Evolutionary conservation across 2,888 invertebrate genomes (phyloP).

Genomic region (Rugalucina vietnamica): DNA sequence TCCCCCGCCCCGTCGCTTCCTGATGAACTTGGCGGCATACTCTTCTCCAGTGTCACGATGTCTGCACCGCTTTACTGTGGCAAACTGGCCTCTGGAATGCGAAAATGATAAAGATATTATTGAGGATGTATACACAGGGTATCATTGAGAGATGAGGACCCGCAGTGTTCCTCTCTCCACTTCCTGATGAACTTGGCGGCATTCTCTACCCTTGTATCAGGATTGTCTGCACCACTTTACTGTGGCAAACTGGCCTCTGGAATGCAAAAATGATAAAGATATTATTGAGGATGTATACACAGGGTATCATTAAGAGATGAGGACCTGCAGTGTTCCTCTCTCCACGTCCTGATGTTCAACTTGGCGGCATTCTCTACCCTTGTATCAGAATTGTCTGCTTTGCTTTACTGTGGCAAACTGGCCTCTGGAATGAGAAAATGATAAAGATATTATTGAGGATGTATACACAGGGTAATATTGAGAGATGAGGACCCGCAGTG

Average conservation of each 20-base stretch:
- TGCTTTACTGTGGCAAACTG: conserved; percentile 88
- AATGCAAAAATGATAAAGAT: conserved; percentile 18
- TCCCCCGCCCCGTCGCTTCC: conserved; percentile 86
- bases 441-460: not conserved
- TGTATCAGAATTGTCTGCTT: conserved; percentile 85
- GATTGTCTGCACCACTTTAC: conserved; percentile 86
- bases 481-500: conserved; percentile 81
- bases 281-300: not conserved
- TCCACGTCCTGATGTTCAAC: conserved; percentile 87
- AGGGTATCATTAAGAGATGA: not conserved
- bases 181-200: conserved; percentile 89
- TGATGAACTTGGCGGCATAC: conserved; percentile 88
- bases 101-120: not conserved
- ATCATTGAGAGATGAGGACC: conserved; percentile 67
- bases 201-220: conserved; percentile 85
- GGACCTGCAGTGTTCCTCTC: conserved; percentile 85
- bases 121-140: not conserved
- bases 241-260: conserved; percentile 88
- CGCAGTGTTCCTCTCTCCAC: conserved; percentile 85
- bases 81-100: conserved; percentile 87
- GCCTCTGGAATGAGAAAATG: conserved; percentile 84
- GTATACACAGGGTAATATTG: not conserved
- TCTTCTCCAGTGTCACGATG: conserved; percentile 85
- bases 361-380: conserved; percentile 87
- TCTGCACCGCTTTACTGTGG: conserved; percentile 87